These are phyloP conservation scores for Helogale parvula DNA, from an alignment of 2,113 vertebrate species.

Conservation along the genomic window DNA sequence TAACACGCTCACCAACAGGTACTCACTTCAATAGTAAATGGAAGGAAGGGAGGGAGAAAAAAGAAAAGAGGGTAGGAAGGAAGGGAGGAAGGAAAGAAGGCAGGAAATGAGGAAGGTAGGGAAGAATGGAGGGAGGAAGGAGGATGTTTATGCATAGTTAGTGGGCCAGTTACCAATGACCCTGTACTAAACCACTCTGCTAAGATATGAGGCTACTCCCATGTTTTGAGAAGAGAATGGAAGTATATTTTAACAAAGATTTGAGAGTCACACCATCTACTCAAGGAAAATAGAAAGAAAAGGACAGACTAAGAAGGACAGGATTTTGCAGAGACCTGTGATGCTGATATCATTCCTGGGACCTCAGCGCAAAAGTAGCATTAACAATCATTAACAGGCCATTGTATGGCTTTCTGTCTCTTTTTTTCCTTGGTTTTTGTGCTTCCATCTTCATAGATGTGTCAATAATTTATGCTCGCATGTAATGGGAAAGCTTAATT, in stretches of 20 bases:
- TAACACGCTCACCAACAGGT: background rate
- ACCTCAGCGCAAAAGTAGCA: background rate
- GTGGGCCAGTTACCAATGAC: background rate
- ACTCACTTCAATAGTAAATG: background rate
- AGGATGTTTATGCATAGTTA: background rate
- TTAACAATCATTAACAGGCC: background rate
- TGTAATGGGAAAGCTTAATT: background rate
- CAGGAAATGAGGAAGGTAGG: background rate
- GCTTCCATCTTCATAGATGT: background rate
- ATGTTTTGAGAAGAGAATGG: background rate
- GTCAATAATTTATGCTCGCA: background rate
- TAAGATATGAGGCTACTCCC: background rate
- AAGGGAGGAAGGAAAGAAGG: too few species aligned
- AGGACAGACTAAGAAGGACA: background rate
- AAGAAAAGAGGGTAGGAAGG: background rate
- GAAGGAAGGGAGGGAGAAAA: background rate
- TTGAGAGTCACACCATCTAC: background rate
- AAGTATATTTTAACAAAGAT: background rate
- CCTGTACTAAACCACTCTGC: background rate
- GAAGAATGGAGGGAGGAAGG: too few species aligned
- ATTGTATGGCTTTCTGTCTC: background rate
- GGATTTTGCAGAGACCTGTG: background rate
- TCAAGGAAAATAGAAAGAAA: background rate
- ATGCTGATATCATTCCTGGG: background rate
- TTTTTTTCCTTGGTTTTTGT: background rate